Conservation (phyloP, 2,888 invertebrate genomes). For the Herminia tarsipennalis region DNA sequence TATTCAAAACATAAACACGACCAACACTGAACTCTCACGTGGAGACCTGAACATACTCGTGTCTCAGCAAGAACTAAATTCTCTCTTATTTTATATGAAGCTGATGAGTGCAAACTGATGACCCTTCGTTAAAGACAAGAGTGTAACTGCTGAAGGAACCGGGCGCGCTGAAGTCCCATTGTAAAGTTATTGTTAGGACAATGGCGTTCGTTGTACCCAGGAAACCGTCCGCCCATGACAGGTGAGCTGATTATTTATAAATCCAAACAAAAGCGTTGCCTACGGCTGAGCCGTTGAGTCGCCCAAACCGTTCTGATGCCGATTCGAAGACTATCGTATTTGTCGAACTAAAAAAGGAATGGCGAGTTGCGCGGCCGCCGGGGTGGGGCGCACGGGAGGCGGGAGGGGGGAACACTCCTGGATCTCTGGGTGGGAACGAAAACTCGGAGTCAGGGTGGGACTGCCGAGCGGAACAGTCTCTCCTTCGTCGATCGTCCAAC, state of each 20-base stretch:
- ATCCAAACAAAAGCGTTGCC: conserved; percentile 53
- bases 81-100: too few species aligned
- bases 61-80: too few species aligned
- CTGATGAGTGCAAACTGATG: too few species aligned
- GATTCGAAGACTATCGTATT: conserved; percentile 66
- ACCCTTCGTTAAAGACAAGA: too few species aligned
- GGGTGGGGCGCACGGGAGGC: conserved; percentile 46
- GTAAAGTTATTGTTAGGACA: conserved; percentile 36
- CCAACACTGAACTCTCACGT: too few species aligned
- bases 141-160: conserved; percentile 3
- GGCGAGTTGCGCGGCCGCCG: conserved; percentile 49
- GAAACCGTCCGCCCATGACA: conserved; percentile 51
- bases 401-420: conserved; percentile 59
- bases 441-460: conserved; percentile 83
- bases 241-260: conserved; percentile 73
- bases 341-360: conserved; percentile 83
- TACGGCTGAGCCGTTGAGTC: conserved; percentile 59
- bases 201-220: conserved; percentile 48
- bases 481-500: conserved; percentile 80
- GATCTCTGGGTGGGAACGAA: conserved; percentile 60
- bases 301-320: conserved; percentile 66
- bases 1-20: too few species aligned
- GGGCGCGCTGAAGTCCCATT: conserved; percentile 22
- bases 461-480: conserved; percentile 82
- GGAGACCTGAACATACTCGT: too few species aligned